Base-by-base conservation (phyloP, 2,797 vertebrate species). In the Apodemus agrarius region DNA sequence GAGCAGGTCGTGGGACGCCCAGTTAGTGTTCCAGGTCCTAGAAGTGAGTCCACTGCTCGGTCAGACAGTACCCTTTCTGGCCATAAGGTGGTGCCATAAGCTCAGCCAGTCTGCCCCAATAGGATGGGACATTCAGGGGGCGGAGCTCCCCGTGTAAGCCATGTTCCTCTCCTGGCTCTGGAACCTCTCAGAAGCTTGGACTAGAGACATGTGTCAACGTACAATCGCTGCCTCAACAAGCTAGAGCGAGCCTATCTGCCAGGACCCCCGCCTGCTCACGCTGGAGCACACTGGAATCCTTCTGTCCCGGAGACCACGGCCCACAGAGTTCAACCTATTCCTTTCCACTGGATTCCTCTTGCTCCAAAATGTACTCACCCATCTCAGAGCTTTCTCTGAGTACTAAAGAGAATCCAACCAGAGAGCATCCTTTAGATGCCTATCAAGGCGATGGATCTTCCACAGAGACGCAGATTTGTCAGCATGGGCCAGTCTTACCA, bases 71-170 rank as follows among this genome's bases (percentile, higher is more conserved):
- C 96, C 79, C 37, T 24, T 67, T 95, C 61, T 75, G 80, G 90
- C 97, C 97, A 98, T 74, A 89, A 97, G 97, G 96, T 98, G 96
- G 97, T 52, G 95, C 96, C 90, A 94, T 94, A 92, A 69, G 89
- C 83, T 75, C 96, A 93, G 94, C 52, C 59, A 95, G 97, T 14
- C 93, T 63, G 84, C 29, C 54, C 92, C 93, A 16, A 69, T 72
- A 92, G 94, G 96, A 63, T 46, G n/a, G 65, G 90, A 79, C 57
- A 6, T 65, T 54, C 24, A 16, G 89, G 37, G 78, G 96, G 92
- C 61, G 83, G 86, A 69, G 93, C 54, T 88, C 78, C 76, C 54
- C 88, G 57, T 75, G 85, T 63, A 69, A 91, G 78, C 92, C 96
- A 79, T 74, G 69, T 63, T 94, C 87, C 26, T n/a, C 88, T 37